Evolutionary conservation across 92 coral and sea anemone genomes (phyloP), one percentile per base, ranked within the genome.

Genomic region (Porites cylindrica): DNA sequence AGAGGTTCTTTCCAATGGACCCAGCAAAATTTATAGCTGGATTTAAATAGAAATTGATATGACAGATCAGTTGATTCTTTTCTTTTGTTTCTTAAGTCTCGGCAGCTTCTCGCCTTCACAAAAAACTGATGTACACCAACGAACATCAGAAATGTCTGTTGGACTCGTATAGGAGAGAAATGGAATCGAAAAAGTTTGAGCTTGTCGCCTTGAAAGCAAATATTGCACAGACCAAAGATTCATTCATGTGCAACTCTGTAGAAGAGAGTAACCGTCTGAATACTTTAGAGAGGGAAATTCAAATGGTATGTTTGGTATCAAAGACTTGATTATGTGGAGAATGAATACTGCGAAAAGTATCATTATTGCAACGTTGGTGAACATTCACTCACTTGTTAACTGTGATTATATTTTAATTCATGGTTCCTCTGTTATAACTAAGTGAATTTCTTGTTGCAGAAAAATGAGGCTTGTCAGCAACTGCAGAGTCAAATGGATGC

Each of bases 121-220:
- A 85, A 83, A 97, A 95, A 72, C 86, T 97, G 54, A 84, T 85
- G 81, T 97, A 93, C 83, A 93, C 90, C 13, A 97, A 95, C 72
- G 94, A 93, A 70, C 99, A 97, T 79, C 99, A 95, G 80, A 93
- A 95, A 47, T 97, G 99, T 72, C 54, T 90, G 81, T 50, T 97
- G 72, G 71, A 83, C 63, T 75, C 97, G 24, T 77, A 78, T 89
- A 92, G 88, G 82, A 88, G 70, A 56, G 88, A 92, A 59, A 79
- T 95, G 32, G 96, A 93, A 65, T 81, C 88, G 6, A 82, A 82
- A 52, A 94, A 84, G 81, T 83, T 88, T 58, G 97, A 97, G 60
- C 77, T 93, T 52, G 91, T 94, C 21, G 70, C 78, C 66, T 66
- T 93, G 61, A 94, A 92, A 88, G 96, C 96, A 43, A 13, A 82